Base-by-base conservation (phyloP, 2,888 invertebrate species). In the Dromius quadrimaculatus region DNA sequence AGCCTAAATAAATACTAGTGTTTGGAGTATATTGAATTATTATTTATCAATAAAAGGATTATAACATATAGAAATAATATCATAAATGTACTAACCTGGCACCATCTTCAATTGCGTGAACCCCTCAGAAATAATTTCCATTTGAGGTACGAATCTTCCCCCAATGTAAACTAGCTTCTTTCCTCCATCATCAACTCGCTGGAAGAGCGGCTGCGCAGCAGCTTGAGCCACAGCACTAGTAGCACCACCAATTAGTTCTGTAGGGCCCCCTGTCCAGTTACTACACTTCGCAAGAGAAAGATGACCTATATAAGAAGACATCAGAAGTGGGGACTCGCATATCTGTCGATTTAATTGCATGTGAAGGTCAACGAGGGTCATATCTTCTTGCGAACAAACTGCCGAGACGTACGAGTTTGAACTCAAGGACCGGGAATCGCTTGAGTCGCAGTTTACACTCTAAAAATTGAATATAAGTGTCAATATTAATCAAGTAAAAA, bases 261-360 rank as follows among this genome's bases (percentile, higher is more conserved):
- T 28, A 4, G 47, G 15, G 2, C 4, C 4, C 1, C 11, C 50
- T 9, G 20, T 8, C 94, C 94, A 94, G 81, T 94, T 94, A 28
- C 85, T 82, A 77, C 92, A 92, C 71, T 84, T 84, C 76, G 91
- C 91, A 83, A 96, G 96, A 1, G 95, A 94, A 78, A 98, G 84
- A 81, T 97, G 96, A 76, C 92, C 92, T 79, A 94, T 90, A 80
- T 98, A 98, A 78, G 96, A 96, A 2, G 95, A 93, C 95, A 98
- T 95, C 0, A 98, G 84, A 63, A 98, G 84, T 0, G 97, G 96
- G 0, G 97, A 97, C 78, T 97, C 95, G 3, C 94, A 91, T 73
- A 98, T 97, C 0, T 97, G 93, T 71, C 89, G 87, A 71, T 83
- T 80, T n/a, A 78, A 17, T 84, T 98, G 97, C 89, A 95, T 94